Percentiles rank a stretch among this genome's conserved stretches.
Evolutionary conservation across 2,888 invertebrate genomes (phyloP).

Genomic region (Drosophila imparisetae): DNA sequence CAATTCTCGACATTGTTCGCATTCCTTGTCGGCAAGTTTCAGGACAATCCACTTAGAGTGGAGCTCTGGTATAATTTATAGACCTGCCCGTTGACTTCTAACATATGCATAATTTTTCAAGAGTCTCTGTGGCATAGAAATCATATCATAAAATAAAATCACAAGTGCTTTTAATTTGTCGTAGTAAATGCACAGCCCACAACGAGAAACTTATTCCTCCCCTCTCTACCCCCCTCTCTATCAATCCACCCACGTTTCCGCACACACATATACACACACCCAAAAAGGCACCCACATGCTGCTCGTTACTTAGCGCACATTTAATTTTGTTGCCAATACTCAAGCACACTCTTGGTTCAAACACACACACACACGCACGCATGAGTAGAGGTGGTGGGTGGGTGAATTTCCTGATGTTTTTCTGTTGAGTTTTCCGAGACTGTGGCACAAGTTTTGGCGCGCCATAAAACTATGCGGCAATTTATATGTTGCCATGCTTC

Average conservation of each 20-base stretch:
- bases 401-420: slow-evolving; percentile 16
- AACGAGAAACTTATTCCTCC: slow-evolving; percentile 5
- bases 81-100: slow-evolving; percentile 75
- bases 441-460: slow-evolving; percentile 56
- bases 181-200: slow-evolving; percentile 57
- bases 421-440: slow-evolving; percentile 14
- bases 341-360: slow-evolving; percentile 12
- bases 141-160: slow-evolving; percentile 76
- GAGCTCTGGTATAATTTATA: slow-evolving; percentile 59
- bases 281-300: slow-evolving; percentile 21
- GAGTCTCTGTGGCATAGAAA: slow-evolving; percentile 56
- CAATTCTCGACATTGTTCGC: slow-evolving; percentile 50
- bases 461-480: slow-evolving; percentile 76
- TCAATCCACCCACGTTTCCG: not conserved
- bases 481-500: slow-evolving; percentile 68
- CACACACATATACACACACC: not conserved
- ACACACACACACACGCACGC: not conserved
- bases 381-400: slow-evolving; percentile 24
- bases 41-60: slow-evolving; percentile 42
- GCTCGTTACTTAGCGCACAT: slow-evolving; percentile 76
- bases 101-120: slow-evolving; percentile 79
- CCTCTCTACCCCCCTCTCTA: not conserved
- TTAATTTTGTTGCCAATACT: slow-evolving; percentile 75
- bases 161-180: slow-evolving; percentile 80
- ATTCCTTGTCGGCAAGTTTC: slow-evolving; percentile 39